phyloP scores from a whole-genome alignment of 1,140 invertebrate genomes.

The Drosophila ananassae region DNA sequence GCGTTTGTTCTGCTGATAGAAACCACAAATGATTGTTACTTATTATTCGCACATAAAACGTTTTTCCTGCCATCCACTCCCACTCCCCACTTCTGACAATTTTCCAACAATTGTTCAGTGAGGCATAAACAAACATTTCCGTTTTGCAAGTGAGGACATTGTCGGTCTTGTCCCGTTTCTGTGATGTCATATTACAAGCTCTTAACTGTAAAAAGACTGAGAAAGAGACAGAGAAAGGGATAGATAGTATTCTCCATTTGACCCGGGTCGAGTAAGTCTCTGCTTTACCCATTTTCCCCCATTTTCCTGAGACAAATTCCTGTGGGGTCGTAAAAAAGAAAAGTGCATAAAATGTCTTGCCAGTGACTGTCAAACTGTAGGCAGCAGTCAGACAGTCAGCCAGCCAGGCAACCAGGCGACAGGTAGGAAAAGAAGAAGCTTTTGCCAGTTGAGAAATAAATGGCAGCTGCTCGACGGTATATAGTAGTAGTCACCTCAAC shows the following conservation, averaged over 20 bases:
- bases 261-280: not conserved
- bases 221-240: not conserved
- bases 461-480: slow-evolving; percentile 39
- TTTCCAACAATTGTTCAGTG: slow-evolving; percentile 45
- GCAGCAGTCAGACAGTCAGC: slow-evolving; percentile 48
- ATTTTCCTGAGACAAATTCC: slow-evolving; percentile 16
- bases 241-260: not conserved
- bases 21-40: slow-evolving; percentile 54
- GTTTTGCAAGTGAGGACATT: slow-evolving; percentile 44
- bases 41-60: slow-evolving; percentile 56
- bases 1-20: slow-evolving; percentile 38
- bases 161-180: slow-evolving; percentile 17
- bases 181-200: slow-evolving; percentile 59
- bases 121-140: slow-evolving; percentile 56
- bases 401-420: slow-evolving; percentile 44
- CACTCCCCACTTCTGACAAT: not conserved
- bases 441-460: slow-evolving; percentile 25
- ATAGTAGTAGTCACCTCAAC: not conserved
- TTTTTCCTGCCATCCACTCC: slow-evolving; percentile 21
- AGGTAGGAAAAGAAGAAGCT: slow-evolving; percentile 27
- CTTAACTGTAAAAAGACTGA: slow-evolving; percentile 18
- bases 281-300: not conserved
- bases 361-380: slow-evolving; percentile 45
- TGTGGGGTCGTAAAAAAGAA: slow-evolving; percentile 45
- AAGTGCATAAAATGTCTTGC: slow-evolving; percentile 51